Evolutionary conservation across 2,888 invertebrate genomes (phyloP).

Genomic region (Drosophila cognata): DNA sequence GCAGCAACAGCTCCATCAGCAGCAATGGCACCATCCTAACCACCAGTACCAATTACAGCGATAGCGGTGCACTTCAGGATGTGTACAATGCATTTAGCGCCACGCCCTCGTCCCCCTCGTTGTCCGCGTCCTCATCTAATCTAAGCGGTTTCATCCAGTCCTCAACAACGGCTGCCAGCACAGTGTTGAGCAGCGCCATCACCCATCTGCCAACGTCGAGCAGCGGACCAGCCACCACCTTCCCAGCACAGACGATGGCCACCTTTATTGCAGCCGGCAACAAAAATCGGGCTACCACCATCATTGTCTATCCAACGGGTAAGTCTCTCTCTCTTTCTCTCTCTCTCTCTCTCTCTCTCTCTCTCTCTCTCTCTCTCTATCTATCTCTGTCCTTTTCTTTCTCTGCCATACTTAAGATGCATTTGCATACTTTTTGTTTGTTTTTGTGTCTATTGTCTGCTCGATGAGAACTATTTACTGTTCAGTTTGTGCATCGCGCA

Average conservation of each 20-base stretch:
- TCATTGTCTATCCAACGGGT: conserved; percentile 91
- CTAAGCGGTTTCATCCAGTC: conserved; percentile 62
- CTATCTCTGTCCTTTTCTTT: too few species aligned
- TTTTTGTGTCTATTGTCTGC: background rate
- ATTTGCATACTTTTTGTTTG: background rate
- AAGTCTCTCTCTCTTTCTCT: conserved; percentile 60
- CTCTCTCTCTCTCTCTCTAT: too few species aligned
- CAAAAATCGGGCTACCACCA: conserved; percentile 90
- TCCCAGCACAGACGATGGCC: conserved; percentile 83
- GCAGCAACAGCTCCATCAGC: background rate
- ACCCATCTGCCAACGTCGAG: conserved; percentile 43
- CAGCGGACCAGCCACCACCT: conserved; percentile 59
- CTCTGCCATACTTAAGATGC: background rate
- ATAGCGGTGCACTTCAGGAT: conserved; percentile 11
- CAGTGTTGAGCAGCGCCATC: conserved; percentile 57
- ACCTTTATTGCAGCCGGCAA: conserved; percentile 84
- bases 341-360: too few species aligned
- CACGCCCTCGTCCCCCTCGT: background rate
- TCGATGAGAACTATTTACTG: background rate
- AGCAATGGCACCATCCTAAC: background rate
- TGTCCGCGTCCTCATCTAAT: conserved; percentile 25
- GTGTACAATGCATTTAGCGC: conserved; percentile 54
- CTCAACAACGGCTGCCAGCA: conserved; percentile 70
- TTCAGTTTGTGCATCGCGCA: background rate
- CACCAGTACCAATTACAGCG: conserved; percentile 9